phyloP scores from a whole-genome alignment of 2,888 invertebrate species.

The Ephialtes manifestator region DNA sequence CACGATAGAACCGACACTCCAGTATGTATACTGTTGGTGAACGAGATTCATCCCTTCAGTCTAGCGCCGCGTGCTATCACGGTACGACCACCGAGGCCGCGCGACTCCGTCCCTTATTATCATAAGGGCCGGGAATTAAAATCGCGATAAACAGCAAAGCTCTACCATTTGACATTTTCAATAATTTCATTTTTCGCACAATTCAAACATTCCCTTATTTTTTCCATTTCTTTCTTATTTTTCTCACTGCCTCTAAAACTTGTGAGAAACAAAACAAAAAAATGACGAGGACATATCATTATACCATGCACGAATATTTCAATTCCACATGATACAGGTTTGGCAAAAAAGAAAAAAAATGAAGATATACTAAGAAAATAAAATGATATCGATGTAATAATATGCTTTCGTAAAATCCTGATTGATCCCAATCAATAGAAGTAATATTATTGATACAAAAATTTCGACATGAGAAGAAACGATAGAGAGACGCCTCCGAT shows the following conservation, averaged over 20 bases:
- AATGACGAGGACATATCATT: constrained; percentile 4
- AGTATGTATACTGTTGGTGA: constrained; percentile 64
- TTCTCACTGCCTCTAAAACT: background rate
- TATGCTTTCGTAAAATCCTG: background rate
- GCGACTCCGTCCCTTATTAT: constrained; percentile 32
- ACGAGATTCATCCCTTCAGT: constrained; percentile 81
- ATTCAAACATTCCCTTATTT: background rate
- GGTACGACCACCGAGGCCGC: constrained; percentile 72
- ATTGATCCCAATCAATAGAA: background rate
- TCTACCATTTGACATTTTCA: background rate
- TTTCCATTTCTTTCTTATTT: background rate
- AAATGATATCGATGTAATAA: background rate
- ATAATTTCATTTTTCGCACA: constrained; percentile 4
- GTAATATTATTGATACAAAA: background rate
- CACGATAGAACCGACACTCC: constrained; percentile 26
- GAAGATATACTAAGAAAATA: background rate
- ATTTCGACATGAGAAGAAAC: constrained; percentile 48
- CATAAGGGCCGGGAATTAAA: background rate
- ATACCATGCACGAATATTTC: constrained; percentile 5
- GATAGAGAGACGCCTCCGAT: constrained; percentile 29
- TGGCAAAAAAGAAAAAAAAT: constrained; percentile 5
- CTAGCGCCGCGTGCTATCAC: constrained; percentile 83
- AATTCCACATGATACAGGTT: background rate
- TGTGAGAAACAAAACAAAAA: background rate
- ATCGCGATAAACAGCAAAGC: constrained; percentile 3